Conservation (phyloP, 2,113 vertebrate species). For the Cinclus mexicanus region DNA sequence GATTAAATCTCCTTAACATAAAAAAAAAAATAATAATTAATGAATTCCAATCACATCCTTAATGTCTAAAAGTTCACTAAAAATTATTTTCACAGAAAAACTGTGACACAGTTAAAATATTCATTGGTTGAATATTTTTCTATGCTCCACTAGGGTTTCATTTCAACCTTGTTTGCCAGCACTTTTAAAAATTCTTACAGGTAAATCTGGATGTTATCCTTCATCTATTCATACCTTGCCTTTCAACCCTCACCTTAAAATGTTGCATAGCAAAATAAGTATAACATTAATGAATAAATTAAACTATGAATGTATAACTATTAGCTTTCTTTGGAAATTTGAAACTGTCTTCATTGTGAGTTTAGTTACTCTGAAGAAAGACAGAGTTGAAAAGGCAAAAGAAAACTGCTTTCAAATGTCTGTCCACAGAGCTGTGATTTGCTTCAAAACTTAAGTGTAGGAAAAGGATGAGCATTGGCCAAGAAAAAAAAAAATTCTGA, state of each 20-base stretch:
- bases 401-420: not conserved
- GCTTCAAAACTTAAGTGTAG: not conserved
- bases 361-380: not conserved
- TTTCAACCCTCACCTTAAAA: not conserved
- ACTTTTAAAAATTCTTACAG: not conserved
- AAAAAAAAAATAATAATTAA: not conserved
- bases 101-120: not conserved
- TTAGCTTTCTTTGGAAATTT: not conserved
- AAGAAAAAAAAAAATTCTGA: not conserved
- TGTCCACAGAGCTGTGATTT: not conserved
- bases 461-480: not conserved
- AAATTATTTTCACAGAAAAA: not conserved
- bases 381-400: not conserved
- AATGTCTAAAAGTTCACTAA: not conserved
- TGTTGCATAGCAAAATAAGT: not conserved
- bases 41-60: not conserved
- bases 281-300: not conserved
- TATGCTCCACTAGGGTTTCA: not conserved
- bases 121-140: not conserved
- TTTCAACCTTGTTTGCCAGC: not conserved
- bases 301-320: not conserved
- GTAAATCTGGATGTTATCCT: not conserved
- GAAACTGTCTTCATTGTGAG: not conserved
- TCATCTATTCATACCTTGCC: not conserved
- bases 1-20: not conserved